A percentile compares a stretch with the other conserved stretches of the same genome.
Evolutionary conservation across 2,888 invertebrate genomes (phyloP).

Genomic region (Hypomecis atomaria): DNA sequence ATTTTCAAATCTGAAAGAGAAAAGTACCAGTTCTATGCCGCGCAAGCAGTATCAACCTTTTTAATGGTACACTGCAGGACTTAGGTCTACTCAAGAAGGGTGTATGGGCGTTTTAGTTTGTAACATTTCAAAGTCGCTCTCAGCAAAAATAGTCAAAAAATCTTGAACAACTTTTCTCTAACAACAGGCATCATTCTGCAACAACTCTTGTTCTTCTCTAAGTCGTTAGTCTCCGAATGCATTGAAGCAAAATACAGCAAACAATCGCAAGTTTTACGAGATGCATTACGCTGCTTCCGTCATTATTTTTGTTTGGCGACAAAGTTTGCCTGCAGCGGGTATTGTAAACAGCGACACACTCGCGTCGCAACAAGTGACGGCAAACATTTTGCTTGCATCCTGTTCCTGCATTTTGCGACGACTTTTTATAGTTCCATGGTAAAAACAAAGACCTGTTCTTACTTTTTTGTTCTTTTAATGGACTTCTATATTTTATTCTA

Average conservation of each 20-base stretch:
- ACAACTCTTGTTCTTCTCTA: slow-evolving; percentile 23
- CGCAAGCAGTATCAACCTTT: too few species aligned
- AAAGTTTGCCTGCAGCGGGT: slow-evolving; percentile 58
- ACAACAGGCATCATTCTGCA: slow-evolving; percentile 17
- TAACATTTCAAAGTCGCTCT: too few species aligned
- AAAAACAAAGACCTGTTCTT: too few species aligned
- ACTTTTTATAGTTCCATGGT: background rate
- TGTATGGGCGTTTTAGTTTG: too few species aligned
- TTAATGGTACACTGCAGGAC: too few species aligned
- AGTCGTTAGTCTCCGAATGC: slow-evolving; percentile 23
- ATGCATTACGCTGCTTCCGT: slow-evolving; percentile 42
- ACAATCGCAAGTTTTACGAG: slow-evolving; percentile 33
- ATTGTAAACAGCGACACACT: slow-evolving; percentile 52
- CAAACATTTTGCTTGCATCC: slow-evolving; percentile 40
- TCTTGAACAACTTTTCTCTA: background rate
- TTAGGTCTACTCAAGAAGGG: too few species aligned
- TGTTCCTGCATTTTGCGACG: slow-evolving; percentile 24
- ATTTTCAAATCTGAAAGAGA: too few species aligned
- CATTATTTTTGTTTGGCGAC: slow-evolving; percentile 56
- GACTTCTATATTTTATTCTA: background rate
- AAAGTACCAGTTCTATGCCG: too few species aligned
- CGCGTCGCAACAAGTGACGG: slow-evolving; percentile 41
- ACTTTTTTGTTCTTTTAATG: background rate
- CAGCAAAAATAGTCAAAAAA: too few species aligned
- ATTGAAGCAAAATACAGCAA: slow-evolving; percentile 20